Conservation (phyloP, 2,113 vertebrate genomes). For the Ailuropoda melanoleuca region DNA sequence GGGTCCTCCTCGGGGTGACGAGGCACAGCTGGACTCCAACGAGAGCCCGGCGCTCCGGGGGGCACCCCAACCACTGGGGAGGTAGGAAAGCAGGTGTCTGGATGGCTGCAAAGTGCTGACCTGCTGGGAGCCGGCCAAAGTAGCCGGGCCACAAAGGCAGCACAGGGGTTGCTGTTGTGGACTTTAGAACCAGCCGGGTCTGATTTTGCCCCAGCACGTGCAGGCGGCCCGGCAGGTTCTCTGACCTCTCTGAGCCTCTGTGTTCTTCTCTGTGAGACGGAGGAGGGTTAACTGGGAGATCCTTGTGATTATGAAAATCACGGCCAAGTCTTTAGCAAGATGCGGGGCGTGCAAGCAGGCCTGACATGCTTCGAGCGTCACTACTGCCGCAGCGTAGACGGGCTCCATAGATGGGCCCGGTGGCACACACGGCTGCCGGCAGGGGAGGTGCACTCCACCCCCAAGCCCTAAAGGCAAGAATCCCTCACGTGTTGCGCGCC, state of each 20-base stretch:
- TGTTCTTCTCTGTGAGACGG: neutral
- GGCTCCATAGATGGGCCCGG: no score
- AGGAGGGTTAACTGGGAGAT: neutral
- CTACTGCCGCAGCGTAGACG: no score
- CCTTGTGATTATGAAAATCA: neutral
- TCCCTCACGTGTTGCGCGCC: neutral
- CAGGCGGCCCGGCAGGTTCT: neutral
- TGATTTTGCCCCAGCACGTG: neutral
- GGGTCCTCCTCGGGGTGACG: neutral
- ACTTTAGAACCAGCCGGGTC: neutral
- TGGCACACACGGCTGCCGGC: neutral
- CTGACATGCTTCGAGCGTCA: no score
- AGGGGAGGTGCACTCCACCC: neutral
- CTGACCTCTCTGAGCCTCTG: neutral
- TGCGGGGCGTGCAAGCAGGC: neutral
- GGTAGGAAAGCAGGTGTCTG: neutral
- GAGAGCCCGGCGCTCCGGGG: constrained; percentile 4
- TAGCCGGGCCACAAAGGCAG: neutral
- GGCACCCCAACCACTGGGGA: neutral
- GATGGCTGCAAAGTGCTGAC: neutral
- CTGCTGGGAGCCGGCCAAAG: neutral
- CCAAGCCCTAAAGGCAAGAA: neutral
- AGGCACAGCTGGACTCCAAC: neutral
- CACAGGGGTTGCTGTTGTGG: neutral
- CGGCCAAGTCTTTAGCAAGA: neutral